These are phyloP conservation scores for Samia ricini DNA, from an alignment of 1,140 invertebrate genomes.

Conservation along the genomic window DNA sequence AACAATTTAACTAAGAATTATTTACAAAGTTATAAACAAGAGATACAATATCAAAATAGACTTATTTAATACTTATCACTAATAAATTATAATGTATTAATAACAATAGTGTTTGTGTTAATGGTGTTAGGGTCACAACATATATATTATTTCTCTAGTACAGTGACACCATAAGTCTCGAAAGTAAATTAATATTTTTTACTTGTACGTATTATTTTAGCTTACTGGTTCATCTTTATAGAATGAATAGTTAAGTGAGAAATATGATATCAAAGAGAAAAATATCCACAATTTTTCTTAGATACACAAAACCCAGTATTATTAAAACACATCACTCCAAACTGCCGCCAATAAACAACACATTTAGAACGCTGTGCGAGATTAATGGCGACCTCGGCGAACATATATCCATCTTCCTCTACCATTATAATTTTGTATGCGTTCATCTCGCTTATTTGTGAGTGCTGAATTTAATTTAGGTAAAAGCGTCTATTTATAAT, in stretches of 20 bases:
- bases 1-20: no score
- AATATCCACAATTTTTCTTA: neutral
- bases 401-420: slow-evolving; percentile 29
- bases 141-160: no score
- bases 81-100: no score
- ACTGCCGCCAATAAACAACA: slow-evolving; percentile 52
- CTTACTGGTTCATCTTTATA: no score
- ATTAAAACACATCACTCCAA: slow-evolving; percentile 59
- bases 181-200: no score
- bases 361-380: slow-evolving; percentile 34
- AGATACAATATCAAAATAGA: no score
- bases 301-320: slow-evolving; percentile 20
- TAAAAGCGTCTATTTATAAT: slow-evolving; percentile 64
- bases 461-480: slow-evolving; percentile 51
- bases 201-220: no score
- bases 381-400: slow-evolving; percentile 28
- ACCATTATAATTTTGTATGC: neutral
- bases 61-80: no score
- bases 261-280: neutral
- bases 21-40: no score
- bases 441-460: slow-evolving; percentile 18
- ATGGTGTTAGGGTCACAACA: no score
- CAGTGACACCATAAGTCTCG: no score
- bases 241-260: neutral
- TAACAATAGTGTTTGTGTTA: no score